Base-by-base conservation (phyloP, 2,888 invertebrate species). In the Nomada ruficornis region DNA sequence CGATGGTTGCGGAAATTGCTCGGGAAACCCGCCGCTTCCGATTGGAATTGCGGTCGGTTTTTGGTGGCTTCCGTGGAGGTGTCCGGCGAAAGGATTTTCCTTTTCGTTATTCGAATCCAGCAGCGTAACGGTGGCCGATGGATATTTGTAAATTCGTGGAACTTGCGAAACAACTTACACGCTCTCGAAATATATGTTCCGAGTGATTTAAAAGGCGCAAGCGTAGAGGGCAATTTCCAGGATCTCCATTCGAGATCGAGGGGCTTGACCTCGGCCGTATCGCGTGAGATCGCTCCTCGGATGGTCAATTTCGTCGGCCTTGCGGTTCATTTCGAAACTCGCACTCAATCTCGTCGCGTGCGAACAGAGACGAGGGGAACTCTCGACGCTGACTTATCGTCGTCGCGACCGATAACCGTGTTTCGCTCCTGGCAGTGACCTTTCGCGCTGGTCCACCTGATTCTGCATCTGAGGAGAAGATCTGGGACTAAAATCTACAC, bases 301-400 rank as follows among this genome's bases (percentile, higher is more conserved):
- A 59, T 55, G 47, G 29, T 18, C 74, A 73, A 71, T 77, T 74
- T 59, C 78, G 83, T 72, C 74, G 69, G 76, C 85, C 73, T 84
- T 79, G 80, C 77, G 70, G 77, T 83, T 86, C 83, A 86, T 86
- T 86, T 86, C 73, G 80, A 86, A 60, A 63, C 26, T 26, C 26
- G 26, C 26, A 26, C 26, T 26, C 2, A 26, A 26, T 26, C 26
- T 26, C 26, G 26, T 26, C 26, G 26, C 26, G 26, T 26, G 26
- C 26, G 26, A 26, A 26, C 26, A 26, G 26, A 26, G 26, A 26
- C 71, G 83, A 83, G 69, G 18, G 18, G 13, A 50, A 18, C 20
- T 11, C 44, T 26, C 47, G 68, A 3, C 44, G 47, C 18, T 47
- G 47, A 47, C 18, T 65, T 76, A 76, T 80, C 76, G 71, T 67